Evolutionary conservation across 1,140 invertebrate genomes (phyloP), one percentile per base, ranked within the genome.

Genomic region (Tetramorium simillimum): DNA sequence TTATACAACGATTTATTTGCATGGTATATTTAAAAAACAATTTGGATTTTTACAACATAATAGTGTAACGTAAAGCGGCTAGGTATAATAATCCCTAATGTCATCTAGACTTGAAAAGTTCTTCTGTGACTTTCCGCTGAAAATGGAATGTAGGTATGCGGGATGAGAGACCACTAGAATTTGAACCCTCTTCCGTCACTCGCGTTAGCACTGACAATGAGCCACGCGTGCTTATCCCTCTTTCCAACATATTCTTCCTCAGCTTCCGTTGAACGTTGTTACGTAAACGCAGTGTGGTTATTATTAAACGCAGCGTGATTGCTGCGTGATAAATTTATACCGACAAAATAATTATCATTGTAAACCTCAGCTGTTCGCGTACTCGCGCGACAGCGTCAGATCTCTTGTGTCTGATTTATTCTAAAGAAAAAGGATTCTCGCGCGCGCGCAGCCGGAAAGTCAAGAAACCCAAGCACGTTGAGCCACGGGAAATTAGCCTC

Each of bases 401-500:
- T 12, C 21, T n/a, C 10, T 43, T 43, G 58, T 14, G 28, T 65
- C 24, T 80, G 18, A 80, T 58, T 46, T 70, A 70, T 70, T 81
- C 63, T 4, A 58, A 56, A 46, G 21, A 69, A 58, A 43, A 49
- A 72, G 21, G 21, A 82, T 72, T 82, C 49, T 24, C 63, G n/a
- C 33, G 33, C 33, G 37, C 63, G n/a, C 33, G 33, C 33, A 70
- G 78, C 49, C 37, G 78, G 65, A 81, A 82, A 72, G 65, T 72
- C 78, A 58, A 82, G 78, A 82, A 82, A 72, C 51, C 46, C 18
- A 67, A 33, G 65, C 65, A 72, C 65, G 67, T 82, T 72, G 56
- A 58, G 37, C 21, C 28, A 51, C 58, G 76, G n/a, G n/a, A 80
- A 80, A 67, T 67, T 51, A 80, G 33, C 46, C 77, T 40, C 65